A percentile compares a stretch with the other conserved stretches of the same genome.
Evolutionary conservation across 2,113 vertebrate species (phyloP).

Genomic region (Cyprinodon brontotheroides): DNA sequence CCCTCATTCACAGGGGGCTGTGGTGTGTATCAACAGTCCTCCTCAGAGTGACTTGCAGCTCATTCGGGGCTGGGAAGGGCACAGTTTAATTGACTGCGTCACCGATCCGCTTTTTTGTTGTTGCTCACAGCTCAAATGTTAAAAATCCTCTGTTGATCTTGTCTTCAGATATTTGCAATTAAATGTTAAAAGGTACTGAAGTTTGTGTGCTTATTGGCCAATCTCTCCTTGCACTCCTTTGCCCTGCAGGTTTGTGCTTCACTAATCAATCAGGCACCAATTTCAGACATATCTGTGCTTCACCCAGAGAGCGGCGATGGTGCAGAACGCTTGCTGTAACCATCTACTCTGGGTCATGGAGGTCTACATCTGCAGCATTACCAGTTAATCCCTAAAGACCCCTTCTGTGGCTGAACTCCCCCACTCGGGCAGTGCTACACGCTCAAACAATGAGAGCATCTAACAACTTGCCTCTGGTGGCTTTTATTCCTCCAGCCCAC

Average conservation of each 20-base stretch:
- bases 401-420: conserved; percentile 26
- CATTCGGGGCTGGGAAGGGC: conserved; percentile 22
- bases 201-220: conserved; percentile 24
- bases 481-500: conserved; percentile 45
- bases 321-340: background rate
- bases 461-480: conserved; percentile 33
- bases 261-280: conserved; percentile 9
- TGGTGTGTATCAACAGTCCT: conserved; percentile 29
- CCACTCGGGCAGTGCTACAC: conserved; percentile 25
- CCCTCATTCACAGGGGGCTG: conserved; percentile 54
- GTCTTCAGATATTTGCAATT: conserved; percentile 25
- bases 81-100: conserved; percentile 26
- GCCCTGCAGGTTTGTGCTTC: conserved; percentile 38
- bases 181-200: conserved; percentile 5
- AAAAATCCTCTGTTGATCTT: conserved; percentile 37
- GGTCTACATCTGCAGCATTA: conserved; percentile 13
- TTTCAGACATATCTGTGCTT: conserved; percentile 16
- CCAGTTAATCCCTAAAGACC: conserved; percentile 30
- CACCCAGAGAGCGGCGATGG: background rate
- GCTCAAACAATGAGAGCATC: conserved; percentile 44
- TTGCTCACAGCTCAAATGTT: conserved; percentile 25
- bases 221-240: conserved; percentile 5
- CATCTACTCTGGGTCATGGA: conserved; percentile 3
- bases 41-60: conserved; percentile 28
- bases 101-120: conserved; percentile 6